Evolutionary conservation across 2,113 vertebrate species (phyloP).

Genomic region (Empidonax traillii): DNA sequence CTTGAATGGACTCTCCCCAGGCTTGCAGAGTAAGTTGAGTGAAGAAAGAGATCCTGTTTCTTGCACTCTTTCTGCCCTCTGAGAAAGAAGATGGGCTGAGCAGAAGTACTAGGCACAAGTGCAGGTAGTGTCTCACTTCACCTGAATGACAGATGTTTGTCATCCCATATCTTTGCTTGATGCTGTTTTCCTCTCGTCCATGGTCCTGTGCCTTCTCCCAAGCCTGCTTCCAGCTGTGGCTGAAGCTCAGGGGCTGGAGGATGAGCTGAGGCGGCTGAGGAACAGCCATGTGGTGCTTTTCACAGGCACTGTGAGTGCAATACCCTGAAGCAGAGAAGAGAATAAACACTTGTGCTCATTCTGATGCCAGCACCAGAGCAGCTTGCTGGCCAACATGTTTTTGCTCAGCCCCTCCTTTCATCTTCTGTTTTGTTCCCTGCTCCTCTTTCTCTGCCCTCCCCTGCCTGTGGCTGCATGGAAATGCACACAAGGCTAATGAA

Average conservation of each 20-base stretch:
- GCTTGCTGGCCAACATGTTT: not conserved
- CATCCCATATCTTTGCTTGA: not conserved
- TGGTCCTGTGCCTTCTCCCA: not conserved
- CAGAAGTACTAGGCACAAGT: not conserved
- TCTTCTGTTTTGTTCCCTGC: not conserved
- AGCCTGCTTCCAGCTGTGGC: not conserved
- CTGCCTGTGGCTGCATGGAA: not conserved
- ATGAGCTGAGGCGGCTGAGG: not conserved
- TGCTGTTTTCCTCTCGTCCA: fast-evolving
- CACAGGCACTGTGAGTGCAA: not conserved
- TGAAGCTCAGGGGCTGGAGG: not conserved
- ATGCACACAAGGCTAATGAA: not conserved
- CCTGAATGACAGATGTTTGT: fast-evolving
- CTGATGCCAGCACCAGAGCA: not conserved
- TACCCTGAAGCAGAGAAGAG: not conserved
- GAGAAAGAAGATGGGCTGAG: not conserved
- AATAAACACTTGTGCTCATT: not conserved
- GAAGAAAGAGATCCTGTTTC: slow-evolving; percentile 12
- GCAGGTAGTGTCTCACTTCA: not conserved
- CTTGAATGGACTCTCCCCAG: slow-evolving; percentile 46
- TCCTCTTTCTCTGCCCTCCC: not conserved
- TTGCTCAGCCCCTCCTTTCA: not conserved
- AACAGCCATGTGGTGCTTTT: not conserved
- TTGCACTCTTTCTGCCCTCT: not conserved
- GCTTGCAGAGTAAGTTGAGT: slow-evolving; percentile 60